These are phyloP conservation scores for Spondyliosoma cantharus DNA, from an alignment of 2,797 vertebrate genomes.

Conservation along the genomic window DNA sequence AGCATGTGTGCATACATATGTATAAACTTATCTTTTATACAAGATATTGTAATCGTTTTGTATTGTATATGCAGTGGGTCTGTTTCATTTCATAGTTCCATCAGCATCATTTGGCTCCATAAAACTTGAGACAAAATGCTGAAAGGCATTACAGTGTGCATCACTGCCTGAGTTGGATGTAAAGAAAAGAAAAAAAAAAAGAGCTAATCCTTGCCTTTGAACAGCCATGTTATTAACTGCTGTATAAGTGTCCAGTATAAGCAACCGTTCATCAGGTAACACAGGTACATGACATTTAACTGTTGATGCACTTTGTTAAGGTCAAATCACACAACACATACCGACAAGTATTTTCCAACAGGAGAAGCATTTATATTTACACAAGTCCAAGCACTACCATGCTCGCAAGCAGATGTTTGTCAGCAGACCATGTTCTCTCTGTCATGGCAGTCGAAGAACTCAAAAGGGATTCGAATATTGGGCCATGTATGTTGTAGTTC, in stretches of 20 bases:
- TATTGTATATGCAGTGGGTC: slow-evolving; percentile 83
- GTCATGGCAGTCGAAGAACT: slow-evolving; percentile 52
- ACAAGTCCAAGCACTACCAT: slow-evolving; percentile 69
- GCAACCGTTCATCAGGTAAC: slow-evolving; percentile 67
- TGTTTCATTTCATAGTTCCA: slow-evolving; percentile 70
- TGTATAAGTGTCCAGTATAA: slow-evolving; percentile 71
- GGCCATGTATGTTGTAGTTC: slow-evolving; percentile 74
- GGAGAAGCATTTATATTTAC: slow-evolving; percentile 54
- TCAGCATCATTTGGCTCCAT: slow-evolving; percentile 55
- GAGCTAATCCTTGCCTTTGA: slow-evolving; percentile 59
- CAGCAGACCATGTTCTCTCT: slow-evolving; percentile 32
- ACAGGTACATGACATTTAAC: slow-evolving; percentile 52
- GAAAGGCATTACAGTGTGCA: slow-evolving; percentile 39
- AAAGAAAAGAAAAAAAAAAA: slow-evolving; percentile 34
- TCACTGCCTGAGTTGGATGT: slow-evolving; percentile 61
- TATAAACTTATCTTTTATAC: slow-evolving; percentile 87
- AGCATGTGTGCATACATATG: slow-evolving; percentile 85
- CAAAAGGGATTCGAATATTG: slow-evolving; percentile 74
- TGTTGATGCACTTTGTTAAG: slow-evolving; percentile 77
- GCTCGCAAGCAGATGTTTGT: slow-evolving; percentile 34
- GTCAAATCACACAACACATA: slow-evolving; percentile 52
- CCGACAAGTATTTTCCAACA: slow-evolving; percentile 56
- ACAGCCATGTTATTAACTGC: slow-evolving; percentile 72
- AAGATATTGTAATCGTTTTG: slow-evolving; percentile 86
- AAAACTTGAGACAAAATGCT: slow-evolving; percentile 51